Conservation (phyloP, 2,113 vertebrate genomes). For the Synodontis membranacea region DNA sequence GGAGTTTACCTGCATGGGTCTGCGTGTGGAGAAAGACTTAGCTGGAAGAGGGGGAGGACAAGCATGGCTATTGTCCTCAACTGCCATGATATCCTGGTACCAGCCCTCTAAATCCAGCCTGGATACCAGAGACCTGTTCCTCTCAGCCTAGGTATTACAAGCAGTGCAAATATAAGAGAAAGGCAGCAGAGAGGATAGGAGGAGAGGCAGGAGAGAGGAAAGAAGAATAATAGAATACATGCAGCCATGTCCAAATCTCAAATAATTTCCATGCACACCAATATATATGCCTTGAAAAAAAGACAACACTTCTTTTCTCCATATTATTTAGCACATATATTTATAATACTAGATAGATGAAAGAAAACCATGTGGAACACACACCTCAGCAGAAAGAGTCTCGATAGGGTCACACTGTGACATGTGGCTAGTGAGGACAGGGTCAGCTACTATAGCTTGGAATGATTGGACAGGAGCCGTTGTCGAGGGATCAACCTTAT, state of each 20-base stretch:
- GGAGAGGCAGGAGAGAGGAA: slow-evolving; percentile 37
- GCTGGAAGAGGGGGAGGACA: slow-evolving; percentile 89
- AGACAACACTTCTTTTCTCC: not conserved
- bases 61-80: slow-evolving; percentile 71
- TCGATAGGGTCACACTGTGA: slow-evolving; percentile 71
- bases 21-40: slow-evolving; percentile 83
- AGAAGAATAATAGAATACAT: slow-evolving; percentile 49
- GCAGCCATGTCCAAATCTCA: slow-evolving; percentile 12
- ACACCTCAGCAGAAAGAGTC: slow-evolving; percentile 78
- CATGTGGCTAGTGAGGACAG: slow-evolving; percentile 65
- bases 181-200: slow-evolving; percentile 21
- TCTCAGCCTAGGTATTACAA: slow-evolving; percentile 74
- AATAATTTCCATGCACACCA: not conserved
- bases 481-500: slow-evolving; percentile 63
- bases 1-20: slow-evolving; percentile 84
- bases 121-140: slow-evolving; percentile 70
- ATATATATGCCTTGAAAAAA: not conserved
- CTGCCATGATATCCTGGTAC: slow-evolving; percentile 83
- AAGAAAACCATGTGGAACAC: slow-evolving; percentile 57
- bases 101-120: slow-evolving; percentile 80
- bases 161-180: slow-evolving; percentile 43
- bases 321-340: not conserved
- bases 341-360: slow-evolving; percentile 34
- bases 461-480: slow-evolving; percentile 66
- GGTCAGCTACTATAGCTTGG: slow-evolving; percentile 71